Evolutionary conservation across 1,140 invertebrate species (phyloP).

Genomic region (Microplitis mediator): DNA sequence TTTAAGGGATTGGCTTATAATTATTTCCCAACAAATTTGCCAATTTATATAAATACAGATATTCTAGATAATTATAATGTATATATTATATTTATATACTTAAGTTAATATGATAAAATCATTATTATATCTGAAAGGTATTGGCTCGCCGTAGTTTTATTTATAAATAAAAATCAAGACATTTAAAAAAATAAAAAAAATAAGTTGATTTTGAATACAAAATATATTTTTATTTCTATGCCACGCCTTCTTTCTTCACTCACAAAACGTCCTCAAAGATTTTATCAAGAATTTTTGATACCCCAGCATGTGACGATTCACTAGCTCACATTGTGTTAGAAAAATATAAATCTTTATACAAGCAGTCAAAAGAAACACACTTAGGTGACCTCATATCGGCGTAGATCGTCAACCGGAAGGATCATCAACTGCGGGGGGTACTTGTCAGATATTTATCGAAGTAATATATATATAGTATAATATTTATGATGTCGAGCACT

Average conservation of each 20-base stretch:
- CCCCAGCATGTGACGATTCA: too few relatives aligned
- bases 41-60: too few relatives aligned
- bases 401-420: neutral
- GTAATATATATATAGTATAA: neutral
- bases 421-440: neutral
- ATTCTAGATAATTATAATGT: too few relatives aligned
- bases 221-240: neutral
- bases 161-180: too few relatives aligned
- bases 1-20: too few relatives aligned
- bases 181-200: neutral
- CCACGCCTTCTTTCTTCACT: constrained; percentile 5
- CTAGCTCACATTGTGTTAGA: neutral
- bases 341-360: neutral
- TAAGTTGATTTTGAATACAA: neutral
- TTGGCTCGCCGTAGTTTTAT: too few relatives aligned
- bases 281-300: neutral
- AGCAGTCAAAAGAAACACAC: neutral
- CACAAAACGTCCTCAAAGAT: neutral
- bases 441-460: constrained; percentile 9
- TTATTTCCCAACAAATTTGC: too few relatives aligned
- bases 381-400: neutral
- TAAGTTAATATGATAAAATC: too few relatives aligned
- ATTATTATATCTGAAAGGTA: too few relatives aligned
- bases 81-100: too few relatives aligned
- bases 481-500: neutral